Evolutionary conservation across 2,113 vertebrate species (phyloP).

Genomic region (Cephalopholis sonnerati): DNA sequence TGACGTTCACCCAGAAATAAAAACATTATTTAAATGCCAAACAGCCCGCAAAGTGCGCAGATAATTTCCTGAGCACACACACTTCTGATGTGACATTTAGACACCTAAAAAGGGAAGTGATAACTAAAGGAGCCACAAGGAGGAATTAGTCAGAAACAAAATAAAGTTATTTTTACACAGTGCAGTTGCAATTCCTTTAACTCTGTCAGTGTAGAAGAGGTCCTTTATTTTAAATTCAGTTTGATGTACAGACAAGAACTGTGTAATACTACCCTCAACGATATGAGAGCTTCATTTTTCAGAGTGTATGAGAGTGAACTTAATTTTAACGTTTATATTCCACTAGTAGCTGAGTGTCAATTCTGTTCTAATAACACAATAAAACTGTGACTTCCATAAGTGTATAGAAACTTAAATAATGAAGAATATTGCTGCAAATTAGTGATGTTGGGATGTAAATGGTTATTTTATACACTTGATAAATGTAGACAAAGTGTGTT

Average conservation of each 20-base stretch:
- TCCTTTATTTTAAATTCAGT: neutral
- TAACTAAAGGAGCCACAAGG: neutral
- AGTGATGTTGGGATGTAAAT: neutral
- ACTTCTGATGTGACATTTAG: neutral
- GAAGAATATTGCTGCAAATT: neutral
- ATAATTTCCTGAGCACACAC: too few relatives aligned
- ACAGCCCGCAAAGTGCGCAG: neutral
- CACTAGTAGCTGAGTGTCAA: neutral
- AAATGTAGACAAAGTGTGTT: neutral
- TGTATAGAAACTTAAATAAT: neutral
- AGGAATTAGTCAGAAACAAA: neutral
- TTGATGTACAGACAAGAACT: neutral
- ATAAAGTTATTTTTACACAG: neutral
- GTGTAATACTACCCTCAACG: neutral
- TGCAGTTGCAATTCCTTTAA: neutral
- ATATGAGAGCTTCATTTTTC: neutral
- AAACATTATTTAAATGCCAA: neutral
- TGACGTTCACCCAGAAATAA: neutral
- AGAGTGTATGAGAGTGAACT: neutral
- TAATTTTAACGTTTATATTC: neutral
- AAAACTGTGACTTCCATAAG: neutral
- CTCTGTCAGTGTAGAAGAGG: neutral
- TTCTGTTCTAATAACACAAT: neutral
- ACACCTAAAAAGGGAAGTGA: slow-evolving; percentile 1
- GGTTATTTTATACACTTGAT: neutral